Percentiles rank a stretch among this genome's conserved stretches.
These are phyloP conservation scores for Mastigias papua DNA, from an alignment of 30 jellyfish, hydroid and myxozoan genomes.

Conservation along the genomic window DNA sequence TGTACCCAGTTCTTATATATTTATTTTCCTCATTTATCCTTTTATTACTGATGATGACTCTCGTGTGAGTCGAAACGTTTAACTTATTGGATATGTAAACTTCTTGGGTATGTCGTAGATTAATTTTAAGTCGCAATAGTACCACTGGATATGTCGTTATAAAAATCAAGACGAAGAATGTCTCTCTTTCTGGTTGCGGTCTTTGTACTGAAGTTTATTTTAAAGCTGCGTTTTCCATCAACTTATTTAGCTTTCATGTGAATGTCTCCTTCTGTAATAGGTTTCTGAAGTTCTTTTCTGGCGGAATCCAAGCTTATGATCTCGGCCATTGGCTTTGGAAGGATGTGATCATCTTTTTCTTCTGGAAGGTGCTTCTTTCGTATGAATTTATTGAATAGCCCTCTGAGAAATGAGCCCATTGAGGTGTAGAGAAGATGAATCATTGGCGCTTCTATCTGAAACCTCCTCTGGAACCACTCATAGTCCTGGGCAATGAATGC, in stretches of 20 bases:
- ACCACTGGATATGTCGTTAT: no score
- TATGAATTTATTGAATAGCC: background rate
- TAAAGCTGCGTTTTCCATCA: no score
- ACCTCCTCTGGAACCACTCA: background rate
- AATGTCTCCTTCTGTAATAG: background rate
- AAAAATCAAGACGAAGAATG: no score
- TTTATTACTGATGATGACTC: no score
- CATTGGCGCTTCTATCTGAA: background rate
- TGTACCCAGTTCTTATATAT: no score
- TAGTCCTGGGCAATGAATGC: background rate
- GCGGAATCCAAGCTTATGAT: background rate
- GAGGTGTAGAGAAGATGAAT: background rate
- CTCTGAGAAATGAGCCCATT: background rate
- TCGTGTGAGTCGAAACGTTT: no score
- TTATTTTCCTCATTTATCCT: no score
- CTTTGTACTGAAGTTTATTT: no score
- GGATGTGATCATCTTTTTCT: background rate
- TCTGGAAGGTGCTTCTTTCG: background rate
- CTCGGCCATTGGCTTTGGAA: background rate
- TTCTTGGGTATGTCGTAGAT: no score
- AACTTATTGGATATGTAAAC: no score
- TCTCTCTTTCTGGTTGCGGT: no score
- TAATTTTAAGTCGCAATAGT: no score
- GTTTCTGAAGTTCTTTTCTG: background rate
- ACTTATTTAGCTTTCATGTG: background rate